A percentile compares a stretch with the other conserved stretches of the same genome.
These are phyloP conservation scores for Tautogolabrus adspersus DNA, from an alignment of 2,113 vertebrate species.

Conservation along the genomic window DNA sequence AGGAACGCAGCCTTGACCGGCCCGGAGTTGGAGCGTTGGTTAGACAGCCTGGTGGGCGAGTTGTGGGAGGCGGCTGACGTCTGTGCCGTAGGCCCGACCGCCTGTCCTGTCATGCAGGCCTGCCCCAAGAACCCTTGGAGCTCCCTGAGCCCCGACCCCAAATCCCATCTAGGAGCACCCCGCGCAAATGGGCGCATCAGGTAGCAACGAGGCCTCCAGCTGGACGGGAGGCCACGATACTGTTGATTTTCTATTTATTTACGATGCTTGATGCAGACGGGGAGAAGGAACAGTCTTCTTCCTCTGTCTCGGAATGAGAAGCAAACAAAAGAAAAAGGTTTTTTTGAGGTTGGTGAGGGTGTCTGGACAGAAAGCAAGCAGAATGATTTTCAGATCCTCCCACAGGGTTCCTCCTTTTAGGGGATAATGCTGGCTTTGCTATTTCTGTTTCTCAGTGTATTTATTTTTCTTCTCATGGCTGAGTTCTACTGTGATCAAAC, in stretches of 20 bases:
- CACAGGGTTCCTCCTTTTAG: slow-evolving; percentile 45
- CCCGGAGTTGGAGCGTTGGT: slow-evolving; percentile 88
- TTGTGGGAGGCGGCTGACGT: slow-evolving; percentile 93
- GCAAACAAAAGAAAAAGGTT: slow-evolving; percentile 36
- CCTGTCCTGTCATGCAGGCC: slow-evolving; percentile 92
- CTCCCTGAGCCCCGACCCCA: slow-evolving; percentile 95
- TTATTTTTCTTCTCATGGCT: slow-evolving; percentile 76
- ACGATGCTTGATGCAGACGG: slow-evolving; percentile 23
- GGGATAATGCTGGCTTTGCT: slow-evolving; percentile 72
- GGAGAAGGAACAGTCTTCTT: slow-evolving; percentile 17
- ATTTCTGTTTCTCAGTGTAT: slow-evolving; percentile 74
- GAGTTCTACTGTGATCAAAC: slow-evolving; percentile 79
- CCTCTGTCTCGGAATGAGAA: slow-evolving; percentile 30
- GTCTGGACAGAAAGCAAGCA: slow-evolving; percentile 30
- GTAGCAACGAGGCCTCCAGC: slow-evolving; percentile 87
- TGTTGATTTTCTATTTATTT: slow-evolving; percentile 70
- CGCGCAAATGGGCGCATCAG: slow-evolving; percentile 92
- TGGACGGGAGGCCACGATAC: slow-evolving; percentile 74
- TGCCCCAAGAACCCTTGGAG: slow-evolving; percentile 95
- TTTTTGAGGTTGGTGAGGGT: slow-evolving; percentile 15
- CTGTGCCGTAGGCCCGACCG: slow-evolving; percentile 86
- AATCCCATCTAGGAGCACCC: slow-evolving; percentile 90
- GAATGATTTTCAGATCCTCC: slow-evolving; percentile 51
- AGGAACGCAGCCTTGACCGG: slow-evolving; percentile 88
- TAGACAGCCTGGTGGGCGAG: slow-evolving; percentile 88